Percentiles rank a stretch among this genome's conserved stretches.
Evolutionary conservation across 2,888 invertebrate species (phyloP).

Genomic region (Pyrrhia umbra): DNA sequence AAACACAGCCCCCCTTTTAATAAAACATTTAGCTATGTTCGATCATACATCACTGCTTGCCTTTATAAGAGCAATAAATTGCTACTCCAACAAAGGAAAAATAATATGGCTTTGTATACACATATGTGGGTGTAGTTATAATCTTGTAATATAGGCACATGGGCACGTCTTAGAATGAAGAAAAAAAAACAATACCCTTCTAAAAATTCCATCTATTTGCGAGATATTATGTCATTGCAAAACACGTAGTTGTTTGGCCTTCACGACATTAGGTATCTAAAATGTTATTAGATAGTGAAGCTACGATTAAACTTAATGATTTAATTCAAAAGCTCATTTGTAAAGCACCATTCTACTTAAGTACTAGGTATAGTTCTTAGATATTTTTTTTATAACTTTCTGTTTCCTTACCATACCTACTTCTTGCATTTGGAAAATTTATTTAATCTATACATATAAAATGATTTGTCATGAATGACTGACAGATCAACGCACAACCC

Average conservation of each 20-base stretch:
- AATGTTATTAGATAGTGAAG: neutral
- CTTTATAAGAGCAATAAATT: too few species aligned
- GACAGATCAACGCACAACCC: too few species aligned
- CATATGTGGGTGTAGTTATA: neutral
- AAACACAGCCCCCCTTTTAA: neutral
- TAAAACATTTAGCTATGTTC: neutral
- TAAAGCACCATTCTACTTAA: too few species aligned
- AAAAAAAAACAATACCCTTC: neutral
- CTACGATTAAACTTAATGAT: too few species aligned
- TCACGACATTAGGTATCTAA: neutral
- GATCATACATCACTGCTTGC: neutral
- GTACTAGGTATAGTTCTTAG: too few species aligned
- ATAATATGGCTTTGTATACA: neutral
- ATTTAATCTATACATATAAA: too few species aligned
- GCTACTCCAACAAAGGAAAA: neutral
- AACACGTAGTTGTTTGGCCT: neutral
- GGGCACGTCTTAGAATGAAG: too few species aligned
- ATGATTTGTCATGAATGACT: too few species aligned
- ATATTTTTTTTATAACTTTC: too few species aligned
- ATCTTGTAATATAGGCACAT: neutral
- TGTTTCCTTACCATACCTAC: too few species aligned
- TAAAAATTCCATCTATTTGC: neutral
- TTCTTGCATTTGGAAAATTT: too few species aligned
- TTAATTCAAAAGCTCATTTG: too few species aligned
- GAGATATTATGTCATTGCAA: neutral